Base-by-base conservation (phyloP, 37 sponge, comb jelly and placozoan genomes). In the Ephydatia muelleri region DNA sequence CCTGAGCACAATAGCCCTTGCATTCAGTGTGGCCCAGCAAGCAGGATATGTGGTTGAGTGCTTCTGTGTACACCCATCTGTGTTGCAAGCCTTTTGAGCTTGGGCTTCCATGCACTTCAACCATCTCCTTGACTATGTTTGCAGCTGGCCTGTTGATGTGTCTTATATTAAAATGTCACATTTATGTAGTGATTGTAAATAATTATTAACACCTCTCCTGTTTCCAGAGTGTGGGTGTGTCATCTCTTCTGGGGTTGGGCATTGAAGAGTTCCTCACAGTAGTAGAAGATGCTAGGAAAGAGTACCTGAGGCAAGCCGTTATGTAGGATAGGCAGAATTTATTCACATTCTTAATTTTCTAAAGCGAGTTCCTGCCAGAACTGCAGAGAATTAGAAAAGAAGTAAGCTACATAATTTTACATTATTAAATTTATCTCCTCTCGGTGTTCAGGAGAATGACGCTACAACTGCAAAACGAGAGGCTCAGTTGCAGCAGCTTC, bases 201-300 rank as follows among this genome's bases (percentile, higher is more conserved):
- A 78, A 25, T n/a, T 39, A n/a, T n/a, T n/a, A n/a, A n/a, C n/a
- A n/a, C 26, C 70, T 48, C 40, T 49, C 48, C 49, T 82, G 77
- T 23, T 35, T 40, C 25, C 83, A 86, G 81, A 68, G 86, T 64
- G 98, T 98, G 49, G 96, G 98, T 40, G 96, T 98, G 69, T 98
- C 98, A 0, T 82, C 96, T 13, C 84, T 92, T 2, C 37, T 83
- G 0, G 98, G 98, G 34, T 13, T 49, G 25, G 98, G 96, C 19
- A 82, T 95, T 31, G 79, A 89, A 0, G 88, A 91, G 29, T 95
- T 98, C 81, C 90, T 98, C 49, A 70, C 28, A 13, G 88, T 84
- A 35, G 91, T 98, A 8, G 90, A 92, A 22, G 82, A 39, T 28
- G 92, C 94, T 1, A 82, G 82, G 76, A 75, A 65, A 29, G 98